These are phyloP conservation scores for Balaenoptera acutorostrata DNA, from an alignment of 2,113 vertebrate species.

Conservation along the genomic window DNA sequence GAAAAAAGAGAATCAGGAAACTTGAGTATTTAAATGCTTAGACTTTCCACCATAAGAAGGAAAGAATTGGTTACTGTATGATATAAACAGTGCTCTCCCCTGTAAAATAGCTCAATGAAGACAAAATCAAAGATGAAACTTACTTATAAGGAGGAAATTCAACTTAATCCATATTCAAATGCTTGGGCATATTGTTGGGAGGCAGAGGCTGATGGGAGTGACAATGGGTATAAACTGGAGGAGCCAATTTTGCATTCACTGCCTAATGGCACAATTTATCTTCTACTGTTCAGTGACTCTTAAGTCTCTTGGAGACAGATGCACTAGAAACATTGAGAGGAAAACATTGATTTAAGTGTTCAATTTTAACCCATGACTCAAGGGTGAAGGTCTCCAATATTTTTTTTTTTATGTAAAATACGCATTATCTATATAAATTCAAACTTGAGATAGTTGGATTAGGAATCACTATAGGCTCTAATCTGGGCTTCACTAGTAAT, in stretches of 20 bases:
- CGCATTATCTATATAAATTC: neutral
- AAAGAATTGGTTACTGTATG: neutral
- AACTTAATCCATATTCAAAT: neutral
- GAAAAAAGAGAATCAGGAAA: neutral
- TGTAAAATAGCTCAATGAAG: slow-evolving; percentile 19
- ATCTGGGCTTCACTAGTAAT: neutral
- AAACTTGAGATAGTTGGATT: neutral
- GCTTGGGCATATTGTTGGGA: neutral
- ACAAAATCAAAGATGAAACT: neutral
- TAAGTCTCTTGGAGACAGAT: neutral
- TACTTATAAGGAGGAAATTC: neutral
- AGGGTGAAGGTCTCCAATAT: neutral
- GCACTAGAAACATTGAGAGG: neutral
- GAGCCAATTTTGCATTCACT: neutral
- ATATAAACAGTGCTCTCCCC: neutral
- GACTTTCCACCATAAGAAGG: neutral
- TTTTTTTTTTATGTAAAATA: neutral
- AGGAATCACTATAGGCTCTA: neutral
- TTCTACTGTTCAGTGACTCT: neutral
- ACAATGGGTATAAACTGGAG: neutral
- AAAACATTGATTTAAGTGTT: neutral
- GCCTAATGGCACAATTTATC: neutral
- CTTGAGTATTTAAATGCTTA: neutral
- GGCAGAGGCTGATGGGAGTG: neutral
- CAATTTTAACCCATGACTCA: neutral